Evolutionary conservation across 2,888 invertebrate species (phyloP), one percentile per base, ranked within the genome.

Genomic region (Cistogaster globosa): DNA sequence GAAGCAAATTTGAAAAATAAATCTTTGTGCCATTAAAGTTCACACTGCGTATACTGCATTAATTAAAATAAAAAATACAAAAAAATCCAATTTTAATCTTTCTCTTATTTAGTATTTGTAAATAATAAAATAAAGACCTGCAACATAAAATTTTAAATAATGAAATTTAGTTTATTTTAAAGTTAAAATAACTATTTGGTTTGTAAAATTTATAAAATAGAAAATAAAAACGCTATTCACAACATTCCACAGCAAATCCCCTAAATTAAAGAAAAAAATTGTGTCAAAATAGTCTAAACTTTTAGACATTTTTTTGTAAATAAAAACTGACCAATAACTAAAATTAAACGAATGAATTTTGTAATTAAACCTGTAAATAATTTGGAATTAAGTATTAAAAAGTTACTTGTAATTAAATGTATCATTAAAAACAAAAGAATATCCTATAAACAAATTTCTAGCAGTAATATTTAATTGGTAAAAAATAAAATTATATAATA

Each of bases 401-500:
- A 12, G 8, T 18, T 58, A 67, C 14, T 48, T 82, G 71, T 74
- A 75, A 79, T 75, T 78, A 55, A 67, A 63, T 75, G 65, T 80
- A 77, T 32, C 22, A 68, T 51, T 42, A 51, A 69, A 76, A 48
- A 51, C 2, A 2, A 32, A 32, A 32, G 2, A 71, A 62, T 79
- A 80, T 68, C 48, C 63, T 89, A 88, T 63, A 84, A 85, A 60
- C 14, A 85, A 68, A 77, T 87, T 87, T 87, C 86, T 86, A 86
- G 78, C 82, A 82, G 81, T 86, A 83, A 85, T 85, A 76, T 51
- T 55, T 84, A 85, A 85, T 80, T 82, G 83, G 83, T 83, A 68
- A 74, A 83, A 42, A 80, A 36, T 75, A 60, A 80, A 83, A 80
- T 77, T 86, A 83, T 88, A 89, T 87, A 87, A 85, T 86, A 89